phyloP scores from a whole-genome alignment of 1,140 invertebrate genomes.

The Philopotamus ludificatus region DNA sequence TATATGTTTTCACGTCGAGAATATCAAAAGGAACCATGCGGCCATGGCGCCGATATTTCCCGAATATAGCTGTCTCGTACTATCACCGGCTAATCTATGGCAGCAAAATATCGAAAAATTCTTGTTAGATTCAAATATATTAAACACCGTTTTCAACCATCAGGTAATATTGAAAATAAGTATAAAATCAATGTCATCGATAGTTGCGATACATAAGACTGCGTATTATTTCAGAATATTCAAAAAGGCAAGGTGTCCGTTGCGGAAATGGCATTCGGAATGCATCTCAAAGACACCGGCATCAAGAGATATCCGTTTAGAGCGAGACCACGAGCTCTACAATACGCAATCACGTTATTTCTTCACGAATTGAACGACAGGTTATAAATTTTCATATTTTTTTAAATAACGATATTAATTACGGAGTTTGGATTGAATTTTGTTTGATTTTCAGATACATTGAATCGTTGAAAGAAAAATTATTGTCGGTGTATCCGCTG shows the following conservation, averaged over 20 bases:
- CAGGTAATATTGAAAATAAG: slow-evolving; percentile 59
- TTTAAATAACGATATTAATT: neutral
- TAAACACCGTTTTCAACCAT: slow-evolving; percentile 78
- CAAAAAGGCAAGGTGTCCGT: slow-evolving; percentile 78
- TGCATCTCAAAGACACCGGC: slow-evolving; percentile 86
- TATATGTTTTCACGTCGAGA: slow-evolving; percentile 85
- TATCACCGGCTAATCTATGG: slow-evolving; percentile 95
- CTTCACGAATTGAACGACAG: slow-evolving; percentile 75
- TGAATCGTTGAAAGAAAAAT: slow-evolving; percentile 67
- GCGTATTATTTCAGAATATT: slow-evolving; percentile 58
- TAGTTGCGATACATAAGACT: too few species aligned
- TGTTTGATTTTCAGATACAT: slow-evolving; percentile 65
- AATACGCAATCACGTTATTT: slow-evolving; percentile 88
- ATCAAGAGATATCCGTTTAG: slow-evolving; percentile 83
- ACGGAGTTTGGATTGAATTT: neutral
- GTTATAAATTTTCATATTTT: slow-evolving; percentile 48
- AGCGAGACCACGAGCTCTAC: slow-evolving; percentile 78
- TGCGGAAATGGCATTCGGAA: slow-evolving; percentile 90
- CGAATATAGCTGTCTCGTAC: slow-evolving; percentile 86
- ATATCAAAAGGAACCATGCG: slow-evolving; percentile 63
- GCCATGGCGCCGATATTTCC: slow-evolving; percentile 68
- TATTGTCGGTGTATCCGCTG: slow-evolving; percentile 70
- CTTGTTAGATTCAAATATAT: slow-evolving; percentile 72
- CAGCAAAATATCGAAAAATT: slow-evolving; percentile 76
- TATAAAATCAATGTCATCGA: slow-evolving; percentile 9